Evolutionary conservation across 1,140 invertebrate species (phyloP), one percentile per base, ranked within the genome.

Genomic region (Condylostylus longicornis): DNA sequence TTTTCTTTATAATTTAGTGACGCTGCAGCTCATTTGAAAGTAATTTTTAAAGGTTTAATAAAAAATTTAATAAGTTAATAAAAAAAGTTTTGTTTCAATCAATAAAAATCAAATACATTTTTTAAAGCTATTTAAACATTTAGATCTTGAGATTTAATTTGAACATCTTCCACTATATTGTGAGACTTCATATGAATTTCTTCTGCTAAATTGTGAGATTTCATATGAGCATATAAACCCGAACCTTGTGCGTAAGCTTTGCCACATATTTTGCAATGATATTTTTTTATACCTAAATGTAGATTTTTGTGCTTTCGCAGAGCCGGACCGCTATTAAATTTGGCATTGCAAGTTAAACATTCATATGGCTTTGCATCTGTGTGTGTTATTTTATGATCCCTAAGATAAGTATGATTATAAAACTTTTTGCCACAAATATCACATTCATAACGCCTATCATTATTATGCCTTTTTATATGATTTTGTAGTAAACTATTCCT

Each of bases 291-390:
- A 2, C 4, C 27, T 9, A 6, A 19, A 14, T 37, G 25, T 13
- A 35, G 18, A 9, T 22, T 35, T 35, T 14, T 19, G 15, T 37
- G 36, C 14, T 19, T 8, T 12, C 6, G 27, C 25, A 29, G n/a
- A 8, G 36, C 25, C 17, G 13, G 14, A 5, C 19, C 20, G 12
- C 38, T 20, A 10, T 14, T 6, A 35, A 40, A 40, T 10, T 2
- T 40, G 8, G 10, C 18, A 4, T 53, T 56, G 41, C 60, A 62
- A 43, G 57, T 54, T 30, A 57, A 45, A 34, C 58, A 63, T 18
- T 48, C 53, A 43, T 58, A 62, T 9, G 60, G 58, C 27, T 58
- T 38, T 38, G 58, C 58, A 41, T 56, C 56, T 0, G 58, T 62
- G 34, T 63, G 61, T 1, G 53, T 61, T 3, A 22, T 15, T 55